A percentile compares a stretch with the other conserved stretches of the same genome.
These are phyloP conservation scores for Lutra lutra DNA, from an alignment of 2,797 vertebrate species.

Conservation along the genomic window DNA sequence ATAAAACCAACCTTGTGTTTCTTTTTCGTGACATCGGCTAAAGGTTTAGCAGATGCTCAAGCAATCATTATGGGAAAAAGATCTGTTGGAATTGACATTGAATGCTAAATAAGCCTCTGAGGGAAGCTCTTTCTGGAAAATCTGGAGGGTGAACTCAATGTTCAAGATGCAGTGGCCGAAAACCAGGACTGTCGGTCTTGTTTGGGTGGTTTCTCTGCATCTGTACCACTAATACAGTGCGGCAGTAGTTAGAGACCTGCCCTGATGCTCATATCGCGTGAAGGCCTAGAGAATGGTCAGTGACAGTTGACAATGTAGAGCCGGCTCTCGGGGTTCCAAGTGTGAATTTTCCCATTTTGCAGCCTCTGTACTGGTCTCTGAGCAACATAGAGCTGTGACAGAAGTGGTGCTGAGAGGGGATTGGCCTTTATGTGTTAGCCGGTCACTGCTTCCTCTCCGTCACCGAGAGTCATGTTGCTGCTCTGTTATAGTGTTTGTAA, in stretches of 20 bases:
- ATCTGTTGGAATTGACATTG: not conserved
- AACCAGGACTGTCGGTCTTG: not conserved
- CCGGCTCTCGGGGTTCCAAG: not conserved
- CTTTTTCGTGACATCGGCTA: not conserved
- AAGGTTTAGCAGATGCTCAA: slow-evolving; percentile 26
- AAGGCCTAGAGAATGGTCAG: not conserved
- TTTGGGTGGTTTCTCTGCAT: not conserved
- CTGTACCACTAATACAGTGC: not conserved
- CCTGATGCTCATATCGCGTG: not conserved
- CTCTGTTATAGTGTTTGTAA: not conserved
- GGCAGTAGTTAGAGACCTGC: not conserved
- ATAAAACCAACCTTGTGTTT: not conserved
- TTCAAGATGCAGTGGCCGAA: not conserved
- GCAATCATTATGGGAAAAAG: not conserved
- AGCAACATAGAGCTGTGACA: not conserved
- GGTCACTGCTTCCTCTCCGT: not conserved
- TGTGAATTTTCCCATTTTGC: not conserved
- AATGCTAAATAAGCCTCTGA: not conserved
- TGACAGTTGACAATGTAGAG: not conserved
- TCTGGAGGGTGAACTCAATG: not conserved
- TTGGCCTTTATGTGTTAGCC: not conserved
- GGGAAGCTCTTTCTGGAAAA: not conserved
- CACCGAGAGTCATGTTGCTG: not conserved
- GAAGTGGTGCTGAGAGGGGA: not conserved
- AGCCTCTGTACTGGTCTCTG: not conserved